Conservation (phyloP, 2,113 vertebrate species). For the Xyliphius kryptos region DNA sequence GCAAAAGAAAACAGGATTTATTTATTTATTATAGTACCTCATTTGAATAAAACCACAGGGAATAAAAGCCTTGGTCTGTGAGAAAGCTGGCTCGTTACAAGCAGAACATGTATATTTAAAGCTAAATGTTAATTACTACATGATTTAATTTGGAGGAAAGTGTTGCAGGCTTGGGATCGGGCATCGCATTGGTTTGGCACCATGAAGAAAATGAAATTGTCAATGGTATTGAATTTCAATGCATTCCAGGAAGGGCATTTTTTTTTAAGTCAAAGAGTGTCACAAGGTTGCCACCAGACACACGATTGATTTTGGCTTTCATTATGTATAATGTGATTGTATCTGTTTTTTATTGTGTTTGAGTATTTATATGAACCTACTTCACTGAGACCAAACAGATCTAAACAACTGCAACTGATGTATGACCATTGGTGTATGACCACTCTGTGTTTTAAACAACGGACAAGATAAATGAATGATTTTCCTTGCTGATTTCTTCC, state of each 20-base stretch:
- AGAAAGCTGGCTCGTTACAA: conserved; percentile 34
- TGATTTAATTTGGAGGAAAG: conserved; percentile 55
- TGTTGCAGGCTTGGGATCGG: conserved; percentile 47
- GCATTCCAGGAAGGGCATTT: conserved; percentile 44
- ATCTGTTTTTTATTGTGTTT: too few relatives aligned
- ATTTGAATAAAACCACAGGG: neutral
- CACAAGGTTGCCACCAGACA: conserved; percentile 35
- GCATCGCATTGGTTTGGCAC: conserved; percentile 56
- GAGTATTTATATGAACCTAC: neutral
- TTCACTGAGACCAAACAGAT: too few relatives aligned
- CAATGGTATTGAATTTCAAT: conserved; percentile 63
- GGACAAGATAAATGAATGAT: too few relatives aligned
- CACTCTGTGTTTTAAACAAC: too few relatives aligned
- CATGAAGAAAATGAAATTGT: conserved; percentile 55
- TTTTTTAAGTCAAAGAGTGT: conserved; percentile 22
- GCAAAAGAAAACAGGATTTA: neutral
- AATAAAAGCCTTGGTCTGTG: neutral
- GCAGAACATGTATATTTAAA: conserved; percentile 50
- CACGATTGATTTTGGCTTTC: conserved; percentile 38
- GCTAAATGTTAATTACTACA: conserved; percentile 62
- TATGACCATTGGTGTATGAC: too few relatives aligned
- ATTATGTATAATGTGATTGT: conserved; percentile 25
- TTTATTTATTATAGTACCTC: neutral
- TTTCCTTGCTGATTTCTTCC: too few relatives aligned
- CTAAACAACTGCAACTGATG: too few relatives aligned